These are phyloP conservation scores for Myrmophylax atrothorax DNA, from an alignment of 2,113 vertebrate genomes.

Conservation along the genomic window DNA sequence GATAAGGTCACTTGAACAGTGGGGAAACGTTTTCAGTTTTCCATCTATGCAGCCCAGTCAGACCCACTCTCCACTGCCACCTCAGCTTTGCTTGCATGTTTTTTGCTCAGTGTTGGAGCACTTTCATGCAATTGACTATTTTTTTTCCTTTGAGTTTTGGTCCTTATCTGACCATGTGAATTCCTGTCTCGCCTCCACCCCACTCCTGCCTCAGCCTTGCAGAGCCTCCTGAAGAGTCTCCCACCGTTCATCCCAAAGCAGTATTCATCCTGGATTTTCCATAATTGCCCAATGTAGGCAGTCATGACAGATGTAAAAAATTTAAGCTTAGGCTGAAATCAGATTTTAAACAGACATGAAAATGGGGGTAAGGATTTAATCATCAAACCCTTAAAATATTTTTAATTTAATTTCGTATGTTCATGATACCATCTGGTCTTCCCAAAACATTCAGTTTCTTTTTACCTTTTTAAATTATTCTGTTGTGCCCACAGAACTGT, in stretches of 20 bases:
- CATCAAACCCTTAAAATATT: not conserved
- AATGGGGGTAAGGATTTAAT: constrained; percentile 42
- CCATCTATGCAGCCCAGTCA: constrained; percentile 1
- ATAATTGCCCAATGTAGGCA: constrained; percentile 28
- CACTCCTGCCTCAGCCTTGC: constrained; percentile 41
- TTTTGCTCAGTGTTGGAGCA: constrained; percentile 51
- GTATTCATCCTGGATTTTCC: constrained; percentile 34
- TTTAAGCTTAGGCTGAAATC: not conserved
- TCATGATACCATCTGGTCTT: not conserved
- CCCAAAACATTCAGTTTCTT: constrained; percentile 2
- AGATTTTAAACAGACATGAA: not conserved
- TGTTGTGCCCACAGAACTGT: not conserved
- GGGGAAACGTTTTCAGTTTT: constrained; percentile 33
- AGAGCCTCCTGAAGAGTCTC: constrained; percentile 48
- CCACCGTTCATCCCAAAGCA: constrained; percentile 29
- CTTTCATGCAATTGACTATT: constrained; percentile 50
- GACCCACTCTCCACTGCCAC: not conserved
- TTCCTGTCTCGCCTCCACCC: constrained; percentile 25
- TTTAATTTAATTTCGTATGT: not conserved
- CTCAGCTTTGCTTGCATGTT: constrained; percentile 45
- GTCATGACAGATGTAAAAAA: not conserved
- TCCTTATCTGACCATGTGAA: constrained; percentile 39
- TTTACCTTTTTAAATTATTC: not conserved
- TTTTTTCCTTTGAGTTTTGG: not conserved
- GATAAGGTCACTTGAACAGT: not conserved